Evolutionary conservation across 2,797 vertebrate genomes (phyloP).

Genomic region (Cetoscarus ocellatus): DNA sequence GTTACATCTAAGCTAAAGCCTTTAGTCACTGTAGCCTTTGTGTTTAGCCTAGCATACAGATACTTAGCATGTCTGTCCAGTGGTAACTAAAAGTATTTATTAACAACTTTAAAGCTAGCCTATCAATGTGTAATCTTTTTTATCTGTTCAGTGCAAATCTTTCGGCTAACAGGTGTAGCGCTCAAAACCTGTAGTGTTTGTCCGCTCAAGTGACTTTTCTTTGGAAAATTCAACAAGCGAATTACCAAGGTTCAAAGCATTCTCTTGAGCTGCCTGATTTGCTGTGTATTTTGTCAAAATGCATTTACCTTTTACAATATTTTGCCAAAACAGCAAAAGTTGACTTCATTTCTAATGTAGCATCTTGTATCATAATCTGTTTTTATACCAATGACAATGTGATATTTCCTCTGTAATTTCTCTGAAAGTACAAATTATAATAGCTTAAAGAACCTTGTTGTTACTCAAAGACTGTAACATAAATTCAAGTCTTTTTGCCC

Average conservation of each 20-base stretch:
- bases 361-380: not conserved
- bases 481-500: conserved; percentile 4
- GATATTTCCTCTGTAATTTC: conserved; percentile 10
- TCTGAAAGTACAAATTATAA: conserved; percentile 1
- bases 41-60: conserved; percentile 11
- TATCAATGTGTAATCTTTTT: not conserved
- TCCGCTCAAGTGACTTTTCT: no score
- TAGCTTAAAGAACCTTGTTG: not conserved
- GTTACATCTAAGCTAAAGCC: not conserved
- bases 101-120: not conserved
- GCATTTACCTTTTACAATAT: not conserved
- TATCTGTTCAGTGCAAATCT: not conserved
- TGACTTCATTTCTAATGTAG: conserved; percentile 23
- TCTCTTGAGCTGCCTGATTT: no score
- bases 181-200: not conserved
- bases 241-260: no score
- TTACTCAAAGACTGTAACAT: not conserved
- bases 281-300: no score
- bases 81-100: not conserved
- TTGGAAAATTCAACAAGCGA: no score
- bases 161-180: not conserved
- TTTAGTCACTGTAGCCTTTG: not conserved
- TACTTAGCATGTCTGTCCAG: not conserved
- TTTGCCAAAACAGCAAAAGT: not conserved
- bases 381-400: conserved; percentile 41